phyloP scores from a whole-genome alignment of 2,888 invertebrate genomes.

The Ectemnius continuus region DNA sequence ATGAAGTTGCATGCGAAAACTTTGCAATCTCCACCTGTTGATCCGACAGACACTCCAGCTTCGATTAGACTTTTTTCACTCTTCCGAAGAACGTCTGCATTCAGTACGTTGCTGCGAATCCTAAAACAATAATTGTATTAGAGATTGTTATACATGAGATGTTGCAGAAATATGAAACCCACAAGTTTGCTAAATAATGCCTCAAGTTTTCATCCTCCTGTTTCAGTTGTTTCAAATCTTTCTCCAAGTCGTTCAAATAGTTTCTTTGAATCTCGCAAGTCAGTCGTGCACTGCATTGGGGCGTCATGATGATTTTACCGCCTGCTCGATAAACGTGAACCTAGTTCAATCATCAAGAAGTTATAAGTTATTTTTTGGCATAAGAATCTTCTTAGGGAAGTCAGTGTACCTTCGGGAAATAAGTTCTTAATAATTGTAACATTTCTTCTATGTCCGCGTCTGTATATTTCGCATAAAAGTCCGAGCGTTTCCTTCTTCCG shows the following conservation, averaged over 20 bases:
- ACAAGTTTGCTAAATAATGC: slow-evolving; percentile 68
- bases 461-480: slow-evolving; percentile 31
- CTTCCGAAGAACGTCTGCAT: slow-evolving; percentile 57
- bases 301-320: slow-evolving; percentile 56
- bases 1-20: slow-evolving; percentile 56
- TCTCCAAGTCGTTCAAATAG: slow-evolving; percentile 64
- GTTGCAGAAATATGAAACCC: slow-evolving; percentile 32
- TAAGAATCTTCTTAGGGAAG: not conserved
- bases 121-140: slow-evolving; percentile 58
- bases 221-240: slow-evolving; percentile 50
- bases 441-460: slow-evolving; percentile 55
- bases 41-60: slow-evolving; percentile 64
- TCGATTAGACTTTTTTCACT: slow-evolving; percentile 68
- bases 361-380: not conserved
- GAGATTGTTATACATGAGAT: not conserved
- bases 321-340: slow-evolving; percentile 16
- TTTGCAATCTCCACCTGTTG: slow-evolving; percentile 57
- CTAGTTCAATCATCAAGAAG: slow-evolving; percentile 1
- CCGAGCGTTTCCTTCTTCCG: slow-evolving; percentile 80
- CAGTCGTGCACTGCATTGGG: slow-evolving; percentile 72
- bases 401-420: slow-evolving; percentile 60
- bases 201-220: slow-evolving; percentile 51
- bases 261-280: slow-evolving; percentile 73
- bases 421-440: slow-evolving; percentile 58
- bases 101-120: slow-evolving; percentile 66